Evolutionary conservation across 1,140 invertebrate species (phyloP).

Genomic region (Drosophila funebris): DNA sequence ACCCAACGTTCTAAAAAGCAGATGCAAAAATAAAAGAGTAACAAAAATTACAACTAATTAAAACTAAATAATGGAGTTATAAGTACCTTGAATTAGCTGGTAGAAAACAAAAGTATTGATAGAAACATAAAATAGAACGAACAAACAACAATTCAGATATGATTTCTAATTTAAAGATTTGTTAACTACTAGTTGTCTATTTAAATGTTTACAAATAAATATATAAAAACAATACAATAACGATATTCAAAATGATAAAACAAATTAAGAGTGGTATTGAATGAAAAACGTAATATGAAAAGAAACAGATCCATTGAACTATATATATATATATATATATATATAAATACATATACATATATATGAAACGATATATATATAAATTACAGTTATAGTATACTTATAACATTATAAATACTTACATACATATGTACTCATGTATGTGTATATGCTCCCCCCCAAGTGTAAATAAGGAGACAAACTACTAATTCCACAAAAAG

Average conservation of each 20-base stretch:
- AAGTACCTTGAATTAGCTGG: conserved; percentile 83
- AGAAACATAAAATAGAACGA: conserved; percentile 26
- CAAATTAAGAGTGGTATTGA: conserved; percentile 38
- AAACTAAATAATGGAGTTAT: conserved; percentile 77
- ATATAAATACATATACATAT: conserved; percentile 17
- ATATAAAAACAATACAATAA: conserved; percentile 24
- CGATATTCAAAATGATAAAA: conserved; percentile 41
- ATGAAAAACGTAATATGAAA: conserved; percentile 12
- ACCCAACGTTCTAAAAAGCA: conserved; percentile 56
- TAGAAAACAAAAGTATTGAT: conserved; percentile 66
- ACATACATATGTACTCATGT: conserved; percentile 21
- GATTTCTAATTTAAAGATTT: conserved; percentile 38
- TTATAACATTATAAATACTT: background rate
- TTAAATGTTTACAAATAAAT: conserved; percentile 37
- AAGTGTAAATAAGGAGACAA: conserved; percentile 77
- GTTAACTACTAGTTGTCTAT: conserved; percentile 55
- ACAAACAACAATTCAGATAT: conserved; percentile 33
- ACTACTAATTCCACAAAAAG: conserved; percentile 70
- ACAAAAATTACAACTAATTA: conserved; percentile 49
- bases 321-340: conserved; percentile 68
- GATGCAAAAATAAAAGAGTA: conserved; percentile 21
- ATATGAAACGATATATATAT: conserved; percentile 16
- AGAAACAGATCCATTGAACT: conserved; percentile 73
- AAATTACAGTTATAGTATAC: conserved; percentile 49
- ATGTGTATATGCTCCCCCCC: conserved; percentile 53